These are phyloP conservation scores for Nothoprocta perdicaria DNA, from an alignment of 2,113 vertebrate genomes.

Conservation along the genomic window DNA sequence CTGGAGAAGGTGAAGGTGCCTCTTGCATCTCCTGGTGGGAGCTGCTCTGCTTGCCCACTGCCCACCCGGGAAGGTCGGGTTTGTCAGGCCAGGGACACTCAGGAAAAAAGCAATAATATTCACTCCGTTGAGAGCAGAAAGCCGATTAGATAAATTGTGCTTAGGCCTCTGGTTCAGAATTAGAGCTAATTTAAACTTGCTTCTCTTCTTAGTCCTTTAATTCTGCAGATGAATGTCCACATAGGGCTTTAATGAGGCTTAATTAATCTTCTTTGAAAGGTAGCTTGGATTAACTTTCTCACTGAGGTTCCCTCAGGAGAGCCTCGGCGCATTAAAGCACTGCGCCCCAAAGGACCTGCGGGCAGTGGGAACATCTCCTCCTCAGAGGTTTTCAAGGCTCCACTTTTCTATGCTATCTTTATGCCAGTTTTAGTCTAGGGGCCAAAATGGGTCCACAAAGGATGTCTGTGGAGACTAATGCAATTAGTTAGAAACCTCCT, in stretches of 20 bases:
- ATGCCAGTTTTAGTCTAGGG: neutral
- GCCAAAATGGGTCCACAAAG: neutral
- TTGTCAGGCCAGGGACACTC: neutral
- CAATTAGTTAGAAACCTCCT: conserved; percentile 12
- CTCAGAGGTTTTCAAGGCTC: neutral
- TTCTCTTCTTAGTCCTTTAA: neutral
- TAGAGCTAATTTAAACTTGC: neutral
- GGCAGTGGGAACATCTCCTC: neutral
- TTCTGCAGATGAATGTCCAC: conserved; percentile 23
- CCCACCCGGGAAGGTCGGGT: neutral
- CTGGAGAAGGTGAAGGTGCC: neutral
- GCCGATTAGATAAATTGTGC: neutral
- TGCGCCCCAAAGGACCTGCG: neutral
- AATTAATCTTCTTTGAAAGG: conserved; percentile 39
- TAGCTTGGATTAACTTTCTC: conserved; percentile 27
- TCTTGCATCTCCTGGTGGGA: neutral
- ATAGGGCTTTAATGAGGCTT: conserved; percentile 31
- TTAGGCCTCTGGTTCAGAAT: neutral
- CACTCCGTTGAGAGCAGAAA: neutral
- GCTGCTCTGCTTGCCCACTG: neutral
- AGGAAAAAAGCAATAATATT: neutral
- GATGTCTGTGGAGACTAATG: neutral
- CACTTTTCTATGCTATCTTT: neutral
- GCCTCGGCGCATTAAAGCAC: neutral
- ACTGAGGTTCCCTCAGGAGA: neutral